These are phyloP conservation scores for Pinctada fucata DNA, from an alignment of 2,888 invertebrate species.

Conservation along the genomic window DNA sequence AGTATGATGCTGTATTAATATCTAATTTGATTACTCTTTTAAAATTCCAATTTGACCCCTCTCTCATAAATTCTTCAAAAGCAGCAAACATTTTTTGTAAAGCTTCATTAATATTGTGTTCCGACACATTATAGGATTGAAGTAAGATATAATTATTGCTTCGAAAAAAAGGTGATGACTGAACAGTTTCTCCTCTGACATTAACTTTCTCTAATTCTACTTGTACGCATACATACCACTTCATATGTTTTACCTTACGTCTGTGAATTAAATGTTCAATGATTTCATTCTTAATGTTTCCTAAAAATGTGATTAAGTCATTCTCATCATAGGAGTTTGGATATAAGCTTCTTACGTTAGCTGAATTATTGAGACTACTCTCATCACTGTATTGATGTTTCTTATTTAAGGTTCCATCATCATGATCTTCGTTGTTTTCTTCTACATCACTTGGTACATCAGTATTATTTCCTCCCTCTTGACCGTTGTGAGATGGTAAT, in stretches of 20 bases:
- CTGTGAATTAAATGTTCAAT: not conserved
- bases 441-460: too few species aligned
- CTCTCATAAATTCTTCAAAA: constrained; percentile 40
- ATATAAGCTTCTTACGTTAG: not conserved
- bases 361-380: not conserved
- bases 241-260: not conserved
- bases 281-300: not conserved
- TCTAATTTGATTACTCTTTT: constrained; percentile 29
- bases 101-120: constrained; percentile 32
- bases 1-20: constrained; percentile 33
- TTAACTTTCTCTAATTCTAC: not conserved
- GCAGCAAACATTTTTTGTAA: constrained; percentile 38
- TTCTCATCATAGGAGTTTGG: not conserved
- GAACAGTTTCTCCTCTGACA: not conserved
- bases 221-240: not conserved
- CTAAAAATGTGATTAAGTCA: not conserved
- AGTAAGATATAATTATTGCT: not conserved
- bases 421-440: too few species aligned
- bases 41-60: constrained; percentile 37
- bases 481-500: too few species aligned
- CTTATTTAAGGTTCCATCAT: not conserved
- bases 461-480: too few species aligned
- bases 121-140: not conserved
- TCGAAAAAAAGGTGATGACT: not conserved
- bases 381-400: not conserved